Percentiles rank a stretch among this genome's conserved stretches.
Conservation (phyloP, 2,888 invertebrate species). For the Pseudococcus longispinus region DNA sequence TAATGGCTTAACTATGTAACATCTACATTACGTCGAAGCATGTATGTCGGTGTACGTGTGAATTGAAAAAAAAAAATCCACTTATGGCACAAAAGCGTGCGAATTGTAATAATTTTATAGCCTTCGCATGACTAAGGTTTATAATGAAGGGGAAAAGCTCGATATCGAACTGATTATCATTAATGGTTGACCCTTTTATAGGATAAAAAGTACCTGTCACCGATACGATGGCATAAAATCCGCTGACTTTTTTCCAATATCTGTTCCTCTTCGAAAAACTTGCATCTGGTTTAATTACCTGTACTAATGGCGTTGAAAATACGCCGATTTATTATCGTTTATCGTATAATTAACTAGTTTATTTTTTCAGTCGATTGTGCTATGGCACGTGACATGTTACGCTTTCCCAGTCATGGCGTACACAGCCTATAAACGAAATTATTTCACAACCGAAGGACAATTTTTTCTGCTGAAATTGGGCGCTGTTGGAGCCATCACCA, state of each 20-base stretch:
- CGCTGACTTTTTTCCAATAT: neutral
- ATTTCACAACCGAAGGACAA: constrained; percentile 68
- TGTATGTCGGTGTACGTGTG: neutral
- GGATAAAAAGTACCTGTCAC: neutral
- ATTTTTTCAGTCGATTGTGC: constrained; percentile 68
- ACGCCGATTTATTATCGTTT: constrained; percentile 10
- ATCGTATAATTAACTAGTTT: neutral
- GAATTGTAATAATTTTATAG: neutral
- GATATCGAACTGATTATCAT: neutral
- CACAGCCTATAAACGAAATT: constrained; percentile 74
- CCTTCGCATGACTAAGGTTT: neutral
- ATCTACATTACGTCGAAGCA: neutral
- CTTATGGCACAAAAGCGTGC: neutral
- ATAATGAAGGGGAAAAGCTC: neutral
- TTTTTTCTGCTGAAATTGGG: constrained; percentile 69
- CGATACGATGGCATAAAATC: neutral
- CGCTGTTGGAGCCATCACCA: constrained; percentile 72
- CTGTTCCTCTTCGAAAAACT: neutral
- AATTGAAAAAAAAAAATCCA: neutral
- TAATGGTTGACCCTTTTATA: neutral
- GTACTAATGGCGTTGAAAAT: neutral
- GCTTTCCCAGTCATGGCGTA: constrained; percentile 77
- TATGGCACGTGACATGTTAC: constrained; percentile 76
- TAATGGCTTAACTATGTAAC: neutral
- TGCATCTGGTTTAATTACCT: neutral